Evolutionary conservation across 1,140 invertebrate genomes (phyloP), one percentile per base, ranked within the genome.

Genomic region (Macrosteles quadrilineatus): DNA sequence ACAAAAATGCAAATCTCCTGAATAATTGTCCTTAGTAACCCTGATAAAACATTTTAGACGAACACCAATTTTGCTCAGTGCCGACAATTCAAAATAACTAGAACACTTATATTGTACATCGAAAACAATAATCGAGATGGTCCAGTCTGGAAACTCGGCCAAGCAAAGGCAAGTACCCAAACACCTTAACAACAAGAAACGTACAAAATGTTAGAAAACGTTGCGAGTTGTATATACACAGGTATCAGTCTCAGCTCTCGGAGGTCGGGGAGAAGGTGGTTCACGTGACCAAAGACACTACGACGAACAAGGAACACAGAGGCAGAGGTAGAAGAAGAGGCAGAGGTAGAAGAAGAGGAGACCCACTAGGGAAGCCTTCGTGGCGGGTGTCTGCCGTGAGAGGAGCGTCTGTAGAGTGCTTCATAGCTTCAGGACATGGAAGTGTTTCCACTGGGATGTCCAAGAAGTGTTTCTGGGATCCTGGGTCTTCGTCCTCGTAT

Each of bases 231-330:
- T 23, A 27, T 14, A 6, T 59, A 25, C 9, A 25, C 25, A 25
- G 47, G 27, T 27, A 25, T 59, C 55, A 59, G 55, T 59, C 55
- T 59, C 55, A 23, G 6, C 55, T 59, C 55, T 59, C 55, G 55
- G 25, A 4, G 27, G 21, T 59, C 3, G 75, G 66, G 53, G 68
- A 73, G 23, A 73, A 19, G 29, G 12, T 2, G 36, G 66, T 47
- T 45, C 66, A 53, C 32, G 29, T 32, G 40, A 19, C 36, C 21
- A 32, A 19, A 4, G 29, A 27, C 66, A 53, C 23, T 14, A 27
- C 25, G 23, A 36, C 14, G 14, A 36, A 36, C 32, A 36, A 36
- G 45, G 43, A 6, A 31, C 32, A 9, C 40, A 12, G 32, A 14
- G 19, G 23, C 17, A 29, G 21, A 29, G 55, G 21, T 25, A 4